Conservation (phyloP, 1,140 invertebrate genomes). For the Drosophila carrolli region DNA sequence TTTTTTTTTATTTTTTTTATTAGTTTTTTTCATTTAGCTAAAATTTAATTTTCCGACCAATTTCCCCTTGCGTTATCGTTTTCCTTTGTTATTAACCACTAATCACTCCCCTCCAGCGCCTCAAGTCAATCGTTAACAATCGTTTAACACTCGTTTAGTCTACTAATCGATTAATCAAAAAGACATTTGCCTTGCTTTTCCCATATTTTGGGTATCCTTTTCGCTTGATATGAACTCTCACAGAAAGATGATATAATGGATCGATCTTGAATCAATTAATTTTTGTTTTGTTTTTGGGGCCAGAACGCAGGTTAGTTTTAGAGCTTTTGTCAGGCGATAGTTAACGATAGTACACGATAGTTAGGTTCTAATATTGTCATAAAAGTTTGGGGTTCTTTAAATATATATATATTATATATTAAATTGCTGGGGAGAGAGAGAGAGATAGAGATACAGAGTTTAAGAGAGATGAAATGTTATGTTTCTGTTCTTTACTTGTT, state of each 20-base stretch:
- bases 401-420: conserved; percentile 5
- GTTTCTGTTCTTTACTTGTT: conserved; percentile 23
- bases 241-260: conserved; percentile 56
- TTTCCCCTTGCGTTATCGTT: conserved; percentile 36
- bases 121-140: conserved; percentile 41
- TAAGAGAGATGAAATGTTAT: conserved; percentile 30
- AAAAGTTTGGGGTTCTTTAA: conserved; percentile 52
- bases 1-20: conserved; percentile 51
- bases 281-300: conserved; percentile 17
- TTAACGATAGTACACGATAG: conserved; percentile 54
- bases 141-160: conserved; percentile 50
- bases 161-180: conserved; percentile 76
- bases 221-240: conserved; percentile 77
- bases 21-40: conserved; percentile 47
- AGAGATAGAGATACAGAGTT: conserved; percentile 8
- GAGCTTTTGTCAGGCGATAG: conserved; percentile 46
- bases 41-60: conserved; percentile 50
- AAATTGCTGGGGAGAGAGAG: conserved; percentile 17
- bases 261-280: conserved; percentile 28
- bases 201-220: conserved; percentile 31
- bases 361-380: conserved; percentile 82
- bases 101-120: conserved; percentile 4
- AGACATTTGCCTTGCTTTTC: conserved; percentile 20
- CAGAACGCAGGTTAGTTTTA: conserved; percentile 42
- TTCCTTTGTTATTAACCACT: conserved; percentile 13